Base-by-base conservation (phyloP, 2,113 vertebrate species). In the Trematocara unimaculatum region DNA sequence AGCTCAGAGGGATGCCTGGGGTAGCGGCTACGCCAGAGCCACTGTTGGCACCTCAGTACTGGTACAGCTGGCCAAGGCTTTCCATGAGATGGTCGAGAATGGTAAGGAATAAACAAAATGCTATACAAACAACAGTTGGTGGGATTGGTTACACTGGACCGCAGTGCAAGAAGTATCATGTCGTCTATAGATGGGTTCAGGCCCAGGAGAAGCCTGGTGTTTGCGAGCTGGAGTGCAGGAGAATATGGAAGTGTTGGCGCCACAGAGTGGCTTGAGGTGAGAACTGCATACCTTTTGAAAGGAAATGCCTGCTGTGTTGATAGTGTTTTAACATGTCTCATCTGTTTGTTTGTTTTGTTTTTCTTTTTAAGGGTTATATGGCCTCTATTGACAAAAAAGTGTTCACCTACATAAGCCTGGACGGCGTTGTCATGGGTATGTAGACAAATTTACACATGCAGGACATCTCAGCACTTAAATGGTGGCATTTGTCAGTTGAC, bases 261-360 rank as follows among this genome's bases (percentile, higher is more conserved):
- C 81, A 99, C 98, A 0, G 98, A 99, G 85, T 99, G 98, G 98
- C 88, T 99, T 47, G 98, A 99, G 98, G 98, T 98, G 89, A 26
- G 90, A 82, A 82, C 33, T 67, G 2, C n/a, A 81, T 17, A 3
- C 9, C 3, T 6, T 35, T 6, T 26, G 4, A 17, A 10, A 47
- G 26, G 8, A 3, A 40, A 5, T 38, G 49, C 29, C 17, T 38
- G 0, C 29, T 8, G 13, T 13, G 0, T 4, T 12, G 1, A 3
- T 12, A 5, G 6, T 17, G 17, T 12, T 54, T 35, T 20, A 31
- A 51, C 2, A 14, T 3, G 1, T 31, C 3, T 58, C 6, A 5
- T 67, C 0, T 64, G 60, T 12, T n/a, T n/a, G 17, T 23, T 12
- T 35, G 3, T 33, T 60, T 58, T 3, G 18, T 90, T 87, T 87